Percentiles rank a stretch among this genome's conserved stretches.
These are phyloP conservation scores for Crotalus helleri DNA, from an alignment of 2,113 vertebrate species.

Conservation along the genomic window DNA sequence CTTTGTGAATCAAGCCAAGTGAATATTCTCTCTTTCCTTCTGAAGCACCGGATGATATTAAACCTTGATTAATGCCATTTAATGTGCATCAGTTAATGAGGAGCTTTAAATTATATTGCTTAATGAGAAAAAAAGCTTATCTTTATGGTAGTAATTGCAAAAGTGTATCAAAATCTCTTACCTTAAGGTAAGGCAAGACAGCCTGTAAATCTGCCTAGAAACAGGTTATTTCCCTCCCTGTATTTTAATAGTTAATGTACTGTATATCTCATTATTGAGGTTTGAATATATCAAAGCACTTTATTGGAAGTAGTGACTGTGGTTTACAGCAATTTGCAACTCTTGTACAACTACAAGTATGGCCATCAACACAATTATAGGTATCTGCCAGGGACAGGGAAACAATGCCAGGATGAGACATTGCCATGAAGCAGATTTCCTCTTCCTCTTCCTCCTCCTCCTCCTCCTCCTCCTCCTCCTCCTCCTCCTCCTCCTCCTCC, in stretches of 20 bases:
- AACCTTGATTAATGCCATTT: background rate
- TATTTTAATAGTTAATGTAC: background rate
- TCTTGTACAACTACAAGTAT: background rate
- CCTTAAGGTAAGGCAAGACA: background rate
- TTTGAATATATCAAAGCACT: background rate
- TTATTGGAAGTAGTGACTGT: background rate
- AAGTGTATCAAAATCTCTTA: background rate
- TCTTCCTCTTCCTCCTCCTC: background rate
- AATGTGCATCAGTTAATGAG: slow-evolving; percentile 16
- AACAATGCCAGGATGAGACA: background rate
- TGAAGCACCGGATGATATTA: background rate
- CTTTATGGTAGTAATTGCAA: background rate
- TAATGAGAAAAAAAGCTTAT: slow-evolving; percentile 8
- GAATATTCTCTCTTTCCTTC: background rate
- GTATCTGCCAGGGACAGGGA: background rate
- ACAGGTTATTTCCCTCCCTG: background rate
- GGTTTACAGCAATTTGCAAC: background rate
- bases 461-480: background rate
- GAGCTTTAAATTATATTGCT: background rate
- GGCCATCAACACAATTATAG: background rate
- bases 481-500: background rate
- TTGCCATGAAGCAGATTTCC: background rate
- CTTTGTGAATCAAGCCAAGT: background rate
- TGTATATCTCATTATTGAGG: background rate
- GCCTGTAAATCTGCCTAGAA: background rate